Percentiles rank a stretch among this genome's conserved stretches.
Conservation (phyloP, 2,888 invertebrate genomes). For the Pocota personata region DNA sequence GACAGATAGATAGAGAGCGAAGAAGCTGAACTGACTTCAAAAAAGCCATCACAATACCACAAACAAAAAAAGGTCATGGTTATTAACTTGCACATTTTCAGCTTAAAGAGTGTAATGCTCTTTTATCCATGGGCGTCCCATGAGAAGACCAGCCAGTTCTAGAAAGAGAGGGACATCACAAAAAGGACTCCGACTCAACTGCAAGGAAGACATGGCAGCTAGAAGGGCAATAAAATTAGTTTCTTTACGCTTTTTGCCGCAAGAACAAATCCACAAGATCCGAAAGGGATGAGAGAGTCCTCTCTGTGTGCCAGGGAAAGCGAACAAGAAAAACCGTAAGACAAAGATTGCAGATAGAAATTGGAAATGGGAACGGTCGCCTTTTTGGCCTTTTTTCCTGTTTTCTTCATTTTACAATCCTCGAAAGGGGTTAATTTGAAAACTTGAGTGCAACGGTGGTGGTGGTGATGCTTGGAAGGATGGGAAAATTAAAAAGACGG, state of each 20-base stretch:
- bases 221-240: constrained; percentile 71
- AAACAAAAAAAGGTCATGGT: constrained; percentile 71
- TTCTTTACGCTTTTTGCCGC: constrained; percentile 68
- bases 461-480: constrained; percentile 4
- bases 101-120: constrained; percentile 40
- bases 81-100: constrained; percentile 70
- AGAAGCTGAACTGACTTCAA: constrained; percentile 29
- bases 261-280: constrained; percentile 70
- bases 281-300: constrained; percentile 40
- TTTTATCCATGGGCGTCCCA: constrained; percentile 4
- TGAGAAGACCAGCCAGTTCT: background rate
- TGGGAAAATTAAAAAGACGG: constrained; percentile 54
- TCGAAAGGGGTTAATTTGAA: constrained; percentile 67
- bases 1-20: constrained; percentile 2
- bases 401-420: constrained; percentile 52
- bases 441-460: constrained; percentile 56
- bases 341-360: constrained; percentile 65
- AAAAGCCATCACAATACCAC: constrained; percentile 59
- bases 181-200: constrained; percentile 33
- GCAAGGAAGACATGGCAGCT: constrained; percentile 47
- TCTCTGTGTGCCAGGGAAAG: constrained; percentile 26
- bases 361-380: constrained; percentile 44
- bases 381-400: constrained; percentile 25
- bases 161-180: background rate
- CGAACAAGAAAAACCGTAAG: constrained; percentile 48